Base-by-base conservation (phyloP, 2,113 vertebrate species). In the Oreotrochilus melanogaster region DNA sequence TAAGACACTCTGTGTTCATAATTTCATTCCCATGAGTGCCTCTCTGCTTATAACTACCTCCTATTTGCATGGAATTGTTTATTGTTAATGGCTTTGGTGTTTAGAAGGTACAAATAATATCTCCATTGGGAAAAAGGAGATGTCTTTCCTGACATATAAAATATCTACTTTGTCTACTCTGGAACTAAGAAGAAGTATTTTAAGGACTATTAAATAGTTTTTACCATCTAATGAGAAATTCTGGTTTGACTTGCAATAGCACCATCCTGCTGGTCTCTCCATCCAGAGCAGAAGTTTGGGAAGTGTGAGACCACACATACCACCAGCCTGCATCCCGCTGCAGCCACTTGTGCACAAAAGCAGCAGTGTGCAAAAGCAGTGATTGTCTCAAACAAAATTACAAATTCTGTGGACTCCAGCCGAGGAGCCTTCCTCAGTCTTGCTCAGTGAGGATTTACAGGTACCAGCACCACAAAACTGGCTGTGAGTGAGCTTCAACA, bases 41-140 rank as follows among this genome's bases (percentile, higher is more conserved):
- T 69, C 58, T 82, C 71, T 92, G 45, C 74, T 88, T 88, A 66
- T 78, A 95, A 94, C 87, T 75, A 66, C 28, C 80, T 91, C 47
- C 58, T 50, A 54, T 79, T 86, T 92, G 58, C 66, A 86, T 57
- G 13, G 45, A 89, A 79, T 89, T 76, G 58, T 92, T 95, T 85
- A 69, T 93, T 92, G 66, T 78, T 88, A 88, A 89, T 50, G 73
- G 82, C 71, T 61, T 65, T 61, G 70, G 62, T 72, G 66, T 75
- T 91, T 51, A 82, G 78, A 45, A 89, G 35, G 74, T 65, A 65
- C 58, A 93, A 85, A 65, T 89, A 71, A 88, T 48, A 57, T 61
- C 81, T 65, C 78, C 35, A 15, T 30, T 65, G 88, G 81, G 86
- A 57, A 56, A 74, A 87, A 56, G 17, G 50, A 69, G 47, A 62